Evolutionary conservation across 2,888 invertebrate species (phyloP), one percentile per base, ranked within the genome.

Genomic region (Sthenelais limicola): DNA sequence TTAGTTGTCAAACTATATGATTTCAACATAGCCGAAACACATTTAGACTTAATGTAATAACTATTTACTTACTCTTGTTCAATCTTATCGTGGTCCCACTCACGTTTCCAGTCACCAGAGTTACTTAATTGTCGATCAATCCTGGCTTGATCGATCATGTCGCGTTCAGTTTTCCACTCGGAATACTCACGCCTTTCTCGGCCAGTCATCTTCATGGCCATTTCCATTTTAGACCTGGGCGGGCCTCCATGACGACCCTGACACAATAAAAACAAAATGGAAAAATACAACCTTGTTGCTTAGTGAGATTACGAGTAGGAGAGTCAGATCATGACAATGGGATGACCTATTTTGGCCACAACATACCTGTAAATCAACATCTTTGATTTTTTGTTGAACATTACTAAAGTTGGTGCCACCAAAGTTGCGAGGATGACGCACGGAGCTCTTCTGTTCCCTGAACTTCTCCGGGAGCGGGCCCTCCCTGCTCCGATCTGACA

Each of bases 161-260:
- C 83, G 28, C 86, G 72, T 75, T 86, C 86, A 49, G 77, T 79
- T 75, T 82, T 84, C 86, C 86, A 86, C 38, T 86, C 82, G 24
- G 78, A 76, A 68, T 86, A 84, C 78, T 86, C 73, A 26, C 80
- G 74, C 52, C 86, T 75, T 73, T 86, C 86, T 33, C 79, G 75
- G 0, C 86, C 86, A n/a, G 86, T 85, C 85, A 86, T 84, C 51
- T 79, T 76, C 74, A 85, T 80, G 7, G 83, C 78, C 80, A 85
- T 73, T 51, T 84, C 83, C 80, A 81, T 80, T 72, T 82, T 82
- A 12, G 79, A 79, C 43, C 79, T 77, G 24, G 82, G 81, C 5
- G 77, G 56, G 21, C 73, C 73, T 56, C 70, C 70, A 51, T 33
- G 56, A 30, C 70, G 70, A 70, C 70, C 56, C 70, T 70, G 70